Evolutionary conservation across 2,888 invertebrate species (phyloP).

Genomic region (Cryptus viduatorius): DNA sequence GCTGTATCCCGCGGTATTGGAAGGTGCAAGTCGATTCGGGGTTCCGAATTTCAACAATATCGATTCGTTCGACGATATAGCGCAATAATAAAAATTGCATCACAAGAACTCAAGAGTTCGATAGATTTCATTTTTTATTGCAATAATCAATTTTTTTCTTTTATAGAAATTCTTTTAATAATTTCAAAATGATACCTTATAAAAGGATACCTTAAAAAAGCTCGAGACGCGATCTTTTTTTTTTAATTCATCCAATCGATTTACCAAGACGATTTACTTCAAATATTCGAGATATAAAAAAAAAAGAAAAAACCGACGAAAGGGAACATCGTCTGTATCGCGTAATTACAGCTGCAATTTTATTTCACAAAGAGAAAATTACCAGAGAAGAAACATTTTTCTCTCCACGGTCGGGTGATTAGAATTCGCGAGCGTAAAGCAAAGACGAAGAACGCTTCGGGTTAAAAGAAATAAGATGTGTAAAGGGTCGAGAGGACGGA

Average conservation of each 20-base stretch:
- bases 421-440: conserved; percentile 51
- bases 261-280: background rate
- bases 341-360: background rate
- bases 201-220: background rate
- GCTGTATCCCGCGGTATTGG: background rate
- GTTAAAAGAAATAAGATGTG: conserved; percentile 22
- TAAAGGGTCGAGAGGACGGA: conserved; percentile 12
- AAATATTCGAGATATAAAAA: background rate
- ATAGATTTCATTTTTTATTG: too few species aligned
- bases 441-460: conserved; percentile 17
- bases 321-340: background rate
- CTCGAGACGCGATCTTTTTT: background rate
- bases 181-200: too few species aligned
- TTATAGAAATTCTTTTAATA: too few species aligned
- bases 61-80: background rate
- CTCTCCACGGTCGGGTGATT: conserved; percentile 53
- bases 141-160: too few species aligned
- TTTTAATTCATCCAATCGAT: background rate
- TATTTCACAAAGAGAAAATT: conserved; percentile 5
- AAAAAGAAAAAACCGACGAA: background rate
- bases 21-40: too few species aligned
- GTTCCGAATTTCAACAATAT: background rate
- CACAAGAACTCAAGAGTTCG: too few species aligned
- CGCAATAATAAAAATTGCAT: background rate
- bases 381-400: conserved; percentile 47